Percentiles rank a stretch among this genome's conserved stretches.
phyloP scores from a whole-genome alignment of 2,113 vertebrate species.

The Psettodes erumei region DNA sequence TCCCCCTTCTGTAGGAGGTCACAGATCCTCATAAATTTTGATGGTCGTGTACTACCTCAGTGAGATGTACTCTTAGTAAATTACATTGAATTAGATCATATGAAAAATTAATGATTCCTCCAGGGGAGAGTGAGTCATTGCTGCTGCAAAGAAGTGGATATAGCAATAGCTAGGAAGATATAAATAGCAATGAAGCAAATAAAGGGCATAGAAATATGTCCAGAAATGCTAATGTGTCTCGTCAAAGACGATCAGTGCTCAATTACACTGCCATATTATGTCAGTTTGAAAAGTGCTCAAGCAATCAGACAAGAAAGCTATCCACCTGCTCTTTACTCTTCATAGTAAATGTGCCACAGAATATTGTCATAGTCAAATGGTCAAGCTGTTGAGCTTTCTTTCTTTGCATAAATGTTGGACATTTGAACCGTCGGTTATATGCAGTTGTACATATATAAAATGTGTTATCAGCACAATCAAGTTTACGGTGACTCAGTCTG shows the following conservation, averaged over 20 bases:
- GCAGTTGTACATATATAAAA: slow-evolving; percentile 1
- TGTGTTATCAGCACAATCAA: not conserved
- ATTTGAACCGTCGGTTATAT: not conserved
- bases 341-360: no score
- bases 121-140: slow-evolving; percentile 45
- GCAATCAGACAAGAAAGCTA: no score
- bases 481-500: not conserved
- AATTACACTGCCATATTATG: not conserved
- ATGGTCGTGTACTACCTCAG: slow-evolving; percentile 44
- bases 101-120: slow-evolving; percentile 66
- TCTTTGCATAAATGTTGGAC: not conserved
- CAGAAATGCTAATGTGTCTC: slow-evolving; percentile 21
- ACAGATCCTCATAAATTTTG: slow-evolving; percentile 41
- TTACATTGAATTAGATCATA: slow-evolving; percentile 66
- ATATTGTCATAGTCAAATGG: not conserved
- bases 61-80: slow-evolving; percentile 48
- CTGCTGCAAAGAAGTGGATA: slow-evolving; percentile 35
- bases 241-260: not conserved
- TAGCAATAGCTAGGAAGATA: slow-evolving; percentile 10
- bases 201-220: slow-evolving; percentile 36
- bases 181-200: slow-evolving; percentile 38
- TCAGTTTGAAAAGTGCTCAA: not conserved
- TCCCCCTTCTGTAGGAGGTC: slow-evolving; percentile 17
- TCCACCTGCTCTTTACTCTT: no score
- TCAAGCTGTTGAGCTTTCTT: not conserved